Conservation (phyloP, 2,113 vertebrate species). For the Nothoprocta pentlandii region DNA sequence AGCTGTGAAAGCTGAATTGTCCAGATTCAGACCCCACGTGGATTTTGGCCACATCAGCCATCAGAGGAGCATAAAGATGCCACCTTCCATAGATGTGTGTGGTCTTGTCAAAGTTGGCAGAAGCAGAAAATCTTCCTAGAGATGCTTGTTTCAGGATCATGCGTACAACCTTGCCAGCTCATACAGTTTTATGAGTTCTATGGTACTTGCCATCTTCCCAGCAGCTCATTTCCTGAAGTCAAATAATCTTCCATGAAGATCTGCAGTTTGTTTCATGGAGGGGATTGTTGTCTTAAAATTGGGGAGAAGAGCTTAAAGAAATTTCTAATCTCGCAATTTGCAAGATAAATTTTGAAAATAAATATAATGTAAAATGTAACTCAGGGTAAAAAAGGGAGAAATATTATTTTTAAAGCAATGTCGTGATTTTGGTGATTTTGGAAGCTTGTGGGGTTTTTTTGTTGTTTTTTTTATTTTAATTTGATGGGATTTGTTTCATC, state of each 20-base stretch:
- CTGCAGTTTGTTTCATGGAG: not conserved
- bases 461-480: not conserved
- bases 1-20: not conserved
- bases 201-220: not conserved
- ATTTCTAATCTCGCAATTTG: not conserved
- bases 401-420: not conserved
- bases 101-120: not conserved
- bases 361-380: not conserved
- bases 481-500: not conserved
- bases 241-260: not conserved
- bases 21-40: not conserved
- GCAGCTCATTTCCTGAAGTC: not conserved
- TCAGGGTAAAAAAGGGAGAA: not conserved
- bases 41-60: not conserved
- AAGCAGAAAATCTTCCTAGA: not conserved
- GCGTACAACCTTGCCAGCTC: not conserved
- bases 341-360: not conserved
- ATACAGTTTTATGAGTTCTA: not conserved
- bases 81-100: not conserved
- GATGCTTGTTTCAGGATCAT: not conserved
- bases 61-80: not conserved
- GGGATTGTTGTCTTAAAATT: not conserved
- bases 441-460: not conserved
- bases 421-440: not conserved
- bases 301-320: not conserved